Base-by-base conservation (phyloP, 1,140 invertebrate genomes). In the Hylyphantes graminicola region DNA sequence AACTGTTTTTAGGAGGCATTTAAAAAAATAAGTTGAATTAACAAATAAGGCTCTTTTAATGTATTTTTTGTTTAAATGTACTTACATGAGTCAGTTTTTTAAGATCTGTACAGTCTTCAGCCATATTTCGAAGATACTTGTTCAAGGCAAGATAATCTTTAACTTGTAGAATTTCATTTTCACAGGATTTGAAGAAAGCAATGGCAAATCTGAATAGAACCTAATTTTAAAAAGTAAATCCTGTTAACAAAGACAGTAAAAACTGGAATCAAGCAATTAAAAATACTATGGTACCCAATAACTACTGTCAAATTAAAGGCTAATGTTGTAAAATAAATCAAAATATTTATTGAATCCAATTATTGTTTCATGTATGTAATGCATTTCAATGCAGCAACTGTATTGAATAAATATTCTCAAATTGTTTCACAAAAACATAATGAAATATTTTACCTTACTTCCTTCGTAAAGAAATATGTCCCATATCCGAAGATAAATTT, bases 381-480 rank as follows among this genome's bases (percentile, higher is more conserved):
- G 1, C 35, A 35, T 35, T 35, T 35, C 35, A 35, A 5, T 1
- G 35, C 5, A 5, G 2, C 35, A 35, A 35, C 35, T 35, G n/a
- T n/a, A 35, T 5, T 35, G 5, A 35, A 35, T 35, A 35, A 35
- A 35, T 2, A 35, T 35, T 35, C 1, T 35, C 35, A 35, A 35
- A 35, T 15, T 50, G 51, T 57, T 74, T 57, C 2, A 50, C 1
- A 17, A 74, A 17, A 74, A 74, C 10, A n/a, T 21, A 57, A 50
- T 50, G 13, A 2, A 15, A 68, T 59, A 61, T 82, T 83, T 82
- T 87, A 92, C 92, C 89, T 93, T 93, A 68, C 89, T 91, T 0
- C 92, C 92, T 88, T 93, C 92, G 87, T 89, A 91, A n/a, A 93
- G 88, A 86, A 92, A 92, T n/a, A 90, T 88, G 88, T 93, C 92